Base-by-base conservation (phyloP, 2,888 invertebrate genomes). In the Aproaerema taeniolella region DNA sequence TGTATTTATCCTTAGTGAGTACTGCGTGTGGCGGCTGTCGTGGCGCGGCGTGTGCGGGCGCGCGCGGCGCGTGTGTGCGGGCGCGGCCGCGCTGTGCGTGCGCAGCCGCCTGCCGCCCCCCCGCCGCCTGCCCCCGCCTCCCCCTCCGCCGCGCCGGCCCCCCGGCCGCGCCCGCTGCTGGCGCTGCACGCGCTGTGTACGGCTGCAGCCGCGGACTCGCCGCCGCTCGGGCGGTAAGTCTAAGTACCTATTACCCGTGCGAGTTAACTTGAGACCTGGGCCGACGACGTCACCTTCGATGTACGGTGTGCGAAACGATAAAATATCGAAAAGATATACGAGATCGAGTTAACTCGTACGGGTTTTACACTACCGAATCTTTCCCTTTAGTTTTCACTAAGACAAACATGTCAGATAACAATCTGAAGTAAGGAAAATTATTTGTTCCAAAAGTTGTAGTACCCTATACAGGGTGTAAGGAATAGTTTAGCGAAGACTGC, bases 1-100 rank as follows among this genome's bases (percentile, higher is more conserved):
- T 20, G 8, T 20, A 20, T 20, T 20, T 8, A 4, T 20, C 8
- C 8, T 8, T 78, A 95, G 95, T 69, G 96, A 96, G 74, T 95
- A 95, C 81, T 93, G 67, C n/a, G 89, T 89, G 50, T 91, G 90
- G 62, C 91, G 92, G 73, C 47, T 45, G 41, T 91, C 92, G 61
- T 88, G 88, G 49, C 89, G 88, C 58, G 73, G 88, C 89, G 52
- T 89, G 61, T 46, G 44, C 49, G 33, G 91, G 49, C 90, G 92
- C 75, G 93, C 94, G 41, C 91, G 93, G 31, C 90, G 93, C 45
- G 88, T 96, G 48, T 95, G 95, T 13, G 56, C 92, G 94, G 71
- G 88, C 88, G 49, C 89, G 35, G 60, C 55, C 90, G 51, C 91
- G 91, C 76, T 96, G 48, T 93, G 95, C 78, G 91, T 92, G 55